Evolutionary conservation across 2,113 vertebrate genomes (phyloP).

Genomic region (Atractosteus spatula): DNA sequence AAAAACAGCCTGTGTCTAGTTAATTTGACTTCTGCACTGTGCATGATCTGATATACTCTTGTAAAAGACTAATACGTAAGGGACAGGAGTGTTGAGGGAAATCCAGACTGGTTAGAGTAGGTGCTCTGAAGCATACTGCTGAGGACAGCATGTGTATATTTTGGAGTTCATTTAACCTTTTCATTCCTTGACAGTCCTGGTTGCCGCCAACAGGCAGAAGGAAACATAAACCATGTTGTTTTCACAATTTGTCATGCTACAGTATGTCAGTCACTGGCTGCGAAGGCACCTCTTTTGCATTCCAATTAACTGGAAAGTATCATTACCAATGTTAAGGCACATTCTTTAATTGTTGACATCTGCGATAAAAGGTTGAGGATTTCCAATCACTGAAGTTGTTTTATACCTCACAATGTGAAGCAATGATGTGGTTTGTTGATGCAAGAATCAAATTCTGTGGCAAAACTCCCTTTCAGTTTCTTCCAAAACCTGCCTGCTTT

Average conservation of each 20-base stretch:
- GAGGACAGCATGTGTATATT: too few species aligned
- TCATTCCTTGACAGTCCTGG: too few species aligned
- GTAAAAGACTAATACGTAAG: too few species aligned
- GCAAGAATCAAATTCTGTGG: constrained; percentile 39
- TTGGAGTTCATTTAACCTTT: too few species aligned
- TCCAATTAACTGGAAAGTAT: neutral
- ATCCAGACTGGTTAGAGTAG: too few species aligned
- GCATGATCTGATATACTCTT: too few species aligned
- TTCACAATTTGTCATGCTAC: neutral
- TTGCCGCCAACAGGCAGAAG: too few species aligned
- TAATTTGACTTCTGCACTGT: too few species aligned
- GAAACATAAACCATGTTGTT: neutral
- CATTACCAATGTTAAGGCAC: neutral
- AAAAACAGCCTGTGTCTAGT: too few species aligned
- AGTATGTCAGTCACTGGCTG: neutral
- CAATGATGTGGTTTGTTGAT: constrained; percentile 30
- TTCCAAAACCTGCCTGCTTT: constrained; percentile 45
- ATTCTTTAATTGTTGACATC: neutral
- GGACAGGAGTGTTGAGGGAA: too few species aligned
- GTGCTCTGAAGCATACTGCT: too few species aligned
- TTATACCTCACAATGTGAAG: constrained; percentile 34
- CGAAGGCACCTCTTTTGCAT: neutral
- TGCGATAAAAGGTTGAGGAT: constrained; percentile 7
- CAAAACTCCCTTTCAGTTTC: constrained; percentile 41
- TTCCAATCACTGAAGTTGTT: constrained; percentile 18